Conservation (phyloP, 2,888 invertebrate species). For the Pheosia gnoma region DNA sequence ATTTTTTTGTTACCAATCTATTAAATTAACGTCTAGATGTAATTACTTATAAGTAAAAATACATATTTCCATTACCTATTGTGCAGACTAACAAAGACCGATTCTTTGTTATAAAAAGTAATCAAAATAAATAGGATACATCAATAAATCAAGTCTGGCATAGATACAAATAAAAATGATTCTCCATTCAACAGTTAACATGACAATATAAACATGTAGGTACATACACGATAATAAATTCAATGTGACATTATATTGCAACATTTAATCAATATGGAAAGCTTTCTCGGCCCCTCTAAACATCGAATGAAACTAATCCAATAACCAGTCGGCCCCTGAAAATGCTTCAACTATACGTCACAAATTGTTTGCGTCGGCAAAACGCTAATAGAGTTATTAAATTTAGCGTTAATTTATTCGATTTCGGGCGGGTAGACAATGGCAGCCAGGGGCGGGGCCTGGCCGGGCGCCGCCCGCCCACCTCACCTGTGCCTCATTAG, state of each 20-base stretch:
- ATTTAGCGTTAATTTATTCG: conserved; percentile 82
- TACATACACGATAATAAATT: conserved; percentile 6
- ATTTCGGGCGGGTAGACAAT: conserved; percentile 74
- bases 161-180: background rate
- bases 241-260: conserved; percentile 41
- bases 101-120: conserved; percentile 5
- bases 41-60: no score
- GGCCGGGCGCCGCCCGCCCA: conserved; percentile 58
- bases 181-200: background rate
- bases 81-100: background rate
- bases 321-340: conserved; percentile 67
- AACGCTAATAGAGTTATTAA: conserved; percentile 80
- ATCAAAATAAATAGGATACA: background rate
- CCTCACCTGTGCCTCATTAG: conserved; percentile 70
- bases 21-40: background rate
- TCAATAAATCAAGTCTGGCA: background rate
- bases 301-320: conserved; percentile 67
- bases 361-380: conserved; percentile 73
- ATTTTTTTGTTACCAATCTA: background rate
- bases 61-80: background rate
- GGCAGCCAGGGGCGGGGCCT: conserved; percentile 69
- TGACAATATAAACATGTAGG: background rate
- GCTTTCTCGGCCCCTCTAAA: conserved; percentile 60
- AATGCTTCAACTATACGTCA: conserved; percentile 69
- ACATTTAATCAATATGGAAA: conserved; percentile 63